These are phyloP conservation scores for Pogonomyrmex barbatus DNA, from an alignment of 1,140 invertebrate species.

Conservation along the genomic window DNA sequence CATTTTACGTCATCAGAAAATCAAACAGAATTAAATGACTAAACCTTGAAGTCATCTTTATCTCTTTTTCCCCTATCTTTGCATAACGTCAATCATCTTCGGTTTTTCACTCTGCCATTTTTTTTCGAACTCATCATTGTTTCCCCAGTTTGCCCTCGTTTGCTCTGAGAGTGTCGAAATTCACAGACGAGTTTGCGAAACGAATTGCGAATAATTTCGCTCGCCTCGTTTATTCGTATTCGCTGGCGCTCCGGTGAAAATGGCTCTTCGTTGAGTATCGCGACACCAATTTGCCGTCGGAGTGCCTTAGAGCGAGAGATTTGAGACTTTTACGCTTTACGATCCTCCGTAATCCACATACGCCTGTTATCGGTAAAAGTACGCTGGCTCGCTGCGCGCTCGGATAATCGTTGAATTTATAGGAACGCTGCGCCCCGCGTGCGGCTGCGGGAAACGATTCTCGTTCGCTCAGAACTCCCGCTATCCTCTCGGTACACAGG, in stretches of 20 bases:
- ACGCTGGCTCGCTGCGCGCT: constrained; percentile 24
- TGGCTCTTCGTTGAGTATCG: constrained; percentile 15
- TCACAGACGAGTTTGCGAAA: constrained; percentile 59
- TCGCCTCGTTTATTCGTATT: constrained; percentile 21
- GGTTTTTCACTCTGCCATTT: constrained; percentile 17
- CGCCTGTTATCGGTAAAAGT: constrained; percentile 46
- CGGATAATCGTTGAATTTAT: constrained; percentile 44
- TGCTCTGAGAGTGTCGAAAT: constrained; percentile 20
- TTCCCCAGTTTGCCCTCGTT: constrained; percentile 47
- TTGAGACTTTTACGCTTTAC: constrained; percentile 43
- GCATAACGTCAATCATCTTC: constrained; percentile 68
- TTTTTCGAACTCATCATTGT: constrained; percentile 35
- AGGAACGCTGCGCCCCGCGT: background rate
- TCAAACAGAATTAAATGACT: too few species aligned
- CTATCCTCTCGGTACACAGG: background rate
- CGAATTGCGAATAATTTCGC: constrained; percentile 68
- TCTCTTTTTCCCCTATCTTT: constrained; percentile 50
- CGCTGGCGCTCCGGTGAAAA: background rate
- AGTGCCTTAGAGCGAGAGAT: background rate
- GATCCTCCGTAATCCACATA: constrained; percentile 41
- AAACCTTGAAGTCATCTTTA: too few species aligned
- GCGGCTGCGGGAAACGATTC: constrained; percentile 10
- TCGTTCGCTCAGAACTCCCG: constrained; percentile 9
- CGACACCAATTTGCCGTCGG: constrained; percentile 28
- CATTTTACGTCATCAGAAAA: too few species aligned